phyloP scores from a whole-genome alignment of 2,113 vertebrate genomes.

The Chlamydotis undulata region DNA sequence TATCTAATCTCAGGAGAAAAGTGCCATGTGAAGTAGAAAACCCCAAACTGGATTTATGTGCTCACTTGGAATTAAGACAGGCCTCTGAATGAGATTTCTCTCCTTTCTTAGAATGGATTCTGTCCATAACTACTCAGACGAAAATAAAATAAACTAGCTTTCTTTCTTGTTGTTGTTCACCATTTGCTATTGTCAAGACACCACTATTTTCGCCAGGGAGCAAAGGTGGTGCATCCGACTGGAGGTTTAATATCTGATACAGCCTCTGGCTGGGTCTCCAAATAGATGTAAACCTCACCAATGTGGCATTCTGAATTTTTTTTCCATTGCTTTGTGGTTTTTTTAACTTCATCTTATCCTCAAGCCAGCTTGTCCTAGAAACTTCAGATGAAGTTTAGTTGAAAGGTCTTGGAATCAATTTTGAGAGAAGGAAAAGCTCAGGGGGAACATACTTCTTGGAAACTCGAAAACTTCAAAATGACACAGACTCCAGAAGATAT shows the following conservation, averaged over 20 bases:
- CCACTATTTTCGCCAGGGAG: background rate
- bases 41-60: constrained; percentile 42
- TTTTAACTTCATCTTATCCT: constrained; percentile 22
- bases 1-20: constrained; percentile 31
- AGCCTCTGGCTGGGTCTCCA: constrained; percentile 21
- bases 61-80: constrained; percentile 41
- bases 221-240: background rate
- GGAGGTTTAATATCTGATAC: constrained; percentile 43
- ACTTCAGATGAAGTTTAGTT: constrained; percentile 40
- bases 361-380: constrained; percentile 25
- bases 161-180: background rate
- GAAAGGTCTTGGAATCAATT: constrained; percentile 34
- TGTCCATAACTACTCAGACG: background rate
- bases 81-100: constrained; percentile 36
- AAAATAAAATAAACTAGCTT: background rate
- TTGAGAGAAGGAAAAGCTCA: constrained; percentile 19
- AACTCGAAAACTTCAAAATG: constrained; percentile 15
- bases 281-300: constrained; percentile 4
- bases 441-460: background rate
- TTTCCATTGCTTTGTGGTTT: background rate
- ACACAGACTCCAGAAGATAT: background rate
- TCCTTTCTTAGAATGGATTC: constrained; percentile 10
- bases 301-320: background rate
- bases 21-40: background rate
- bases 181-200: constrained; percentile 28